Conservation (phyloP, 2,888 invertebrate genomes). For the Chymomyza procnemis region DNA sequence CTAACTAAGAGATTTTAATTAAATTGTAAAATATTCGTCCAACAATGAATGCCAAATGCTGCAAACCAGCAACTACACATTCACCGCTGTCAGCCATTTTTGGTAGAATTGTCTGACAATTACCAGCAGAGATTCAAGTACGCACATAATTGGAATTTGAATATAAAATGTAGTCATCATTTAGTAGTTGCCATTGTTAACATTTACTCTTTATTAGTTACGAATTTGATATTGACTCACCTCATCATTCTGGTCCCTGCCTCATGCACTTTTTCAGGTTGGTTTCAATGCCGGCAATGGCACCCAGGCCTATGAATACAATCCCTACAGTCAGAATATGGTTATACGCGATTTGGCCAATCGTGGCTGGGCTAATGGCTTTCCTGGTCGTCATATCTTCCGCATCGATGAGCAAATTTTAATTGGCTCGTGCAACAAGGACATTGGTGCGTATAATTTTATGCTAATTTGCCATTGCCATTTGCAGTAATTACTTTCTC, state of each 20-base stretch:
- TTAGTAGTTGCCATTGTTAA: not conserved
- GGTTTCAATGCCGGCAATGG: conserved; percentile 99
- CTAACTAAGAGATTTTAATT: not conserved
- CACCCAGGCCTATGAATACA: conserved; percentile 91
- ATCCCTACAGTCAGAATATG: conserved; percentile 92
- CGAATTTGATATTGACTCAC: not conserved
- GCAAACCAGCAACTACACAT: not conserved
- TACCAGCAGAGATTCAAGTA: too few relatives aligned
- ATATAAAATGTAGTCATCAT: not conserved
- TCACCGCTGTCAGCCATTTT: too few relatives aligned
- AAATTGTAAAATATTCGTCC: not conserved
- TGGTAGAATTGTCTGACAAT: too few relatives aligned
- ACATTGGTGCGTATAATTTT: conserved; percentile 83
- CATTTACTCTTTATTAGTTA: not conserved
- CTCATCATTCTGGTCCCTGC: too few relatives aligned
- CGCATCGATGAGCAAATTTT: conserved; percentile 96
- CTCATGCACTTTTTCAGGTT: conserved; percentile 80
- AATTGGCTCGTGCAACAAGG: conserved; percentile 94
- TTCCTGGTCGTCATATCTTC: conserved; percentile 95
- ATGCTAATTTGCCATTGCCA: not conserved
- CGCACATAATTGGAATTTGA: not conserved
- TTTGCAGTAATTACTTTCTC: not conserved
- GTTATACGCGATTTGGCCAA: conserved; percentile 90
- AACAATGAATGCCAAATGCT: not conserved
- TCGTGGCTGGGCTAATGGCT: conserved; percentile 91